These are phyloP conservation scores for Montipora cactus DNA, from an alignment of 64 coral and sea anemone species.

Conservation along the genomic window DNA sequence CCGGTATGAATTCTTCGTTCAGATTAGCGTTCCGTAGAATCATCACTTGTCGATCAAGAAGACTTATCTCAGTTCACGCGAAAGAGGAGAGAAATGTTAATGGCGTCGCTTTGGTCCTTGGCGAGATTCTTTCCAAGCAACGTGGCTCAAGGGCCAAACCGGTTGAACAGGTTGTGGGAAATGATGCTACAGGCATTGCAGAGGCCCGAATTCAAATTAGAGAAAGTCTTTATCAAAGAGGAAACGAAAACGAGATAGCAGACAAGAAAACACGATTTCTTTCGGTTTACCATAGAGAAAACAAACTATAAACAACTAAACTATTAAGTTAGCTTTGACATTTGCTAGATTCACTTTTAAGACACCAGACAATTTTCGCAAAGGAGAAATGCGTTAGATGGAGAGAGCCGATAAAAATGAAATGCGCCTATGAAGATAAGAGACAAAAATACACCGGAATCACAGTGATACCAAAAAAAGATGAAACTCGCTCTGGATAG, in stretches of 20 bases:
- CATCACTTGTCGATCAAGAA: neutral
- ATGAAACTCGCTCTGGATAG: too few relatives aligned
- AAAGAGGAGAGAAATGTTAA: neutral
- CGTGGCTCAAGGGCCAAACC: neutral
- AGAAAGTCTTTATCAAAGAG: neutral
- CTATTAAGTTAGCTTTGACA: too few relatives aligned
- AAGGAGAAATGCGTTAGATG: too few relatives aligned
- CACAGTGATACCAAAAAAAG: too few relatives aligned
- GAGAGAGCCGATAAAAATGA: too few relatives aligned
- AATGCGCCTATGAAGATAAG: too few relatives aligned
- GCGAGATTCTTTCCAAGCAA: neutral
- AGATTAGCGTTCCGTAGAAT: constrained; percentile 29
- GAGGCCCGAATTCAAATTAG: neutral
- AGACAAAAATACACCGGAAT: too few relatives aligned
- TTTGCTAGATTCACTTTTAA: too few relatives aligned
- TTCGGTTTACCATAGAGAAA: too few relatives aligned
- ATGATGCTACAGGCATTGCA: neutral
- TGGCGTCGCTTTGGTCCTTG: neutral
- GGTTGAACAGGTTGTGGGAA: neutral
- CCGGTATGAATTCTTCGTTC: constrained; percentile 39
- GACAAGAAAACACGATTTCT: too few relatives aligned
- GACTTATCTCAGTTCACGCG: neutral
- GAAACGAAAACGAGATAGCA: neutral
- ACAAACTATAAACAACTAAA: too few relatives aligned
- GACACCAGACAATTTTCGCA: too few relatives aligned